Base-by-base conservation (phyloP, 2,888 invertebrate genomes). In the Chrysomela aeneicollis region DNA sequence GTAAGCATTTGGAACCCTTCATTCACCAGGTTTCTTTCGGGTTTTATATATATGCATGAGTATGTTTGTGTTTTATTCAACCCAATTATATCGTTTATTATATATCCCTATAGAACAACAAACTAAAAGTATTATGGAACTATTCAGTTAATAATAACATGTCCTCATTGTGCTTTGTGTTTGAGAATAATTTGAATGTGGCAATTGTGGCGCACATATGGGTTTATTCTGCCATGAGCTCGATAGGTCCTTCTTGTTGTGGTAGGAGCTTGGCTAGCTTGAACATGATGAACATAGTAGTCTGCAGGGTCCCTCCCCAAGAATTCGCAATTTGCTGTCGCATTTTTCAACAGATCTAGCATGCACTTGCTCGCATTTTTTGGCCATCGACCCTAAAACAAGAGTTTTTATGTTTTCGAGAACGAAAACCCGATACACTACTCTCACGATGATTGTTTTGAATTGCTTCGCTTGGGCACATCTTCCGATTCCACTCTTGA, bases 221-320 rank as follows among this genome's bases (percentile, higher is more conserved):
- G 92, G 76, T 92, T 93, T 76, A 94, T 93, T 74, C 93, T 86
- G 78, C 93, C 93, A 80, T 94, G 93, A 75, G 93, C 93, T 81
- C 93, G 86, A 85, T 93, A 94, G 0, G 93, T 94, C 76, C 93
- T 86, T 77, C 93, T 86, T 71, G 92, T 87, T 82, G 92, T 87
- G 77, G 91, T 89, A 22, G 92, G 91, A 42, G 93, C 93, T 68
- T 90, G 86, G 79, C 92, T 92, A 0, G 92, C 92, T 83, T 91
- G 90, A 77, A 93, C 92, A 81, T 93, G 93, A 74, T 91, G 90
- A 75, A 94, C 88, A n/a, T 90, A 88, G 66, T 92, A 84, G 71
- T 91, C 88, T 76, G 92, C 92, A 37, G 89, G 89, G 81, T 93
- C 93, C 59, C 92, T 83, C 63, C 92, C 92, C 81, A 88, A 90